Percentiles rank a stretch among this genome's conserved stretches.
phyloP scores from a whole-genome alignment of 2,113 vertebrate genomes.

The Anarhynchus alexandrinus region DNA sequence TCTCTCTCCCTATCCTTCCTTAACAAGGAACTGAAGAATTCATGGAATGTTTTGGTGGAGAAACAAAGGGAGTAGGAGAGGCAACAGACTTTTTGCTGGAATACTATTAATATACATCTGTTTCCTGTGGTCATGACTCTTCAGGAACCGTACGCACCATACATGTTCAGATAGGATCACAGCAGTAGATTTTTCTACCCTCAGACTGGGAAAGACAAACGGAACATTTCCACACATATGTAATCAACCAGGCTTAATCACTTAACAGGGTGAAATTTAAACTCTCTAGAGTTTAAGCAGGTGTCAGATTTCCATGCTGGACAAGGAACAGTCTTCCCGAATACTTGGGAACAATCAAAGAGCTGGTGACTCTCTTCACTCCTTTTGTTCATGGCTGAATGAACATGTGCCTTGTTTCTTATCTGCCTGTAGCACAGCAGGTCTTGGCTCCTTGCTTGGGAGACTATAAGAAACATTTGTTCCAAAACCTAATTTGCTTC shows the following conservation, averaged over 20 bases:
- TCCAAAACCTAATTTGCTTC: not conserved
- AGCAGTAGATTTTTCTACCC: not conserved
- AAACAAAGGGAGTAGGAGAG: not conserved
- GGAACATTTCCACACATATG: not conserved
- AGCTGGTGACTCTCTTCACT: not conserved
- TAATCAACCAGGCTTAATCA: not conserved
- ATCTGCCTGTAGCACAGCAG: not conserved
- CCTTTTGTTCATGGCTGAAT: not conserved
- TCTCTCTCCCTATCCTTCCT: not conserved
- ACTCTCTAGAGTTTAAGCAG: not conserved
- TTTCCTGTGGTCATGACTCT: not conserved
- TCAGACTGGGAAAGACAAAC: not conserved
- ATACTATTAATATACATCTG: not conserved
- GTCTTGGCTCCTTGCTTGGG: not conserved
- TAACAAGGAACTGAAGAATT: not conserved
- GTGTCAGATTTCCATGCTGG: not conserved
- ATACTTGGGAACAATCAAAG: not conserved
- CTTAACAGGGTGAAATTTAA: not conserved
- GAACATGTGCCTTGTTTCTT: rapidly evolving
- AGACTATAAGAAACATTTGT: not conserved
- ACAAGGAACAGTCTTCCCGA: not conserved
- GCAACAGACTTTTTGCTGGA: not conserved
- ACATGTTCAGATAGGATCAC: rapidly evolving
- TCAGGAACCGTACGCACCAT: rapidly evolving
- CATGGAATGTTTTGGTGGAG: not conserved